phyloP scores from a whole-genome alignment of 2,888 invertebrate genomes.

The Spilosoma lubricipeda region DNA sequence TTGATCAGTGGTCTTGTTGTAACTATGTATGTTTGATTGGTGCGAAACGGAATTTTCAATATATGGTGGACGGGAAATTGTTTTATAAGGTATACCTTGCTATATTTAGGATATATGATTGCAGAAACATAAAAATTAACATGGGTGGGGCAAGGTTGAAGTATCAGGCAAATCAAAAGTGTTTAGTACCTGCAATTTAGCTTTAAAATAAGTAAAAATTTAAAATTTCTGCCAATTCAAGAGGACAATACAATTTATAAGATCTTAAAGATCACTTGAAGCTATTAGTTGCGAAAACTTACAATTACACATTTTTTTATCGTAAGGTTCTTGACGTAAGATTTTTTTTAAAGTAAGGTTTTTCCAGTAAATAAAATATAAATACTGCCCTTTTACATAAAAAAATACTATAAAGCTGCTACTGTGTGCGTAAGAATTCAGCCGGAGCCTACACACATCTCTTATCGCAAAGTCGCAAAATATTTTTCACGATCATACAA shows the following conservation, averaged over 20 bases:
- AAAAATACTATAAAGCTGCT: not conserved
- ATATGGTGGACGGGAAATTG: slow-evolving; percentile 2
- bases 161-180: not conserved
- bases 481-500: not conserved
- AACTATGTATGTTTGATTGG: not conserved
- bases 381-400: too few species aligned
- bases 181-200: too few species aligned
- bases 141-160: not conserved
- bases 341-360: not conserved
- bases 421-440: not conserved
- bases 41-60: not conserved
- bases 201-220: too few species aligned
- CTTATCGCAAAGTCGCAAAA: not conserved
- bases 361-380: not conserved
- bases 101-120: not conserved
- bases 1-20: slow-evolving; percentile 40
- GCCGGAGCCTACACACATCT: not conserved
- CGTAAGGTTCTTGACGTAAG: too few species aligned
- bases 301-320: too few species aligned
- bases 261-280: too few species aligned
- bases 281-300: too few species aligned
- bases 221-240: too few species aligned
- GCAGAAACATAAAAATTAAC: not conserved
- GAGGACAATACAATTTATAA: too few species aligned
- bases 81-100: not conserved